Conservation (phyloP, 2,888 invertebrate species). For the Ashinkailepas kermadecensis region DNA sequence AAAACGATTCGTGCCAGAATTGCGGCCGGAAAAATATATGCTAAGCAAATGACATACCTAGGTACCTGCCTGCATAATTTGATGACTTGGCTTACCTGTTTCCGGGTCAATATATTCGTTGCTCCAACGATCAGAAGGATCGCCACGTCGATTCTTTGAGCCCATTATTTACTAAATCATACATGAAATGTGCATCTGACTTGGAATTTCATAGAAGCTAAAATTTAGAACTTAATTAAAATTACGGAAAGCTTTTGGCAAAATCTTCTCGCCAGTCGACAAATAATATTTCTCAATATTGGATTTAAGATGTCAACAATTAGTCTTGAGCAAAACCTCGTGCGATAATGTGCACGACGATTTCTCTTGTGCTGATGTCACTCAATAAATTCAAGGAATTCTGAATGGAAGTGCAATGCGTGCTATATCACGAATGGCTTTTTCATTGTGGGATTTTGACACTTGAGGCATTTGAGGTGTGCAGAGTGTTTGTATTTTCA, state of each 20-base stretch:
- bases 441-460: no score
- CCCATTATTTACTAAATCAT: slow-evolving; percentile 2
- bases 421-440: neutral
- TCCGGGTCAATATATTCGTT: slow-evolving; percentile 13
- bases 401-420: neutral
- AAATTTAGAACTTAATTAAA: neutral
- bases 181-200: neutral
- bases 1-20: no score
- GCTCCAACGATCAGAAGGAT: slow-evolving; percentile 15
- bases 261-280: neutral
- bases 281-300: neutral
- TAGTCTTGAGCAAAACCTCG: slow-evolving; percentile 5
- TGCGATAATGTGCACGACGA: neutral
- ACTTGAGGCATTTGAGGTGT: no score
- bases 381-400: no score
- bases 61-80: no score
- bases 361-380: neutral
- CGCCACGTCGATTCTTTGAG: slow-evolving; percentile 1
- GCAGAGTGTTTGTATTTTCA: no score
- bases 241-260: neutral
- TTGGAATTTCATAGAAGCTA: neutral
- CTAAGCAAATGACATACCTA: no score
- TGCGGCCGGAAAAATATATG: no score
- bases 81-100: neutral
- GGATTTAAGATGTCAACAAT: neutral